These are phyloP conservation scores for Champsocephalus esox DNA, from an alignment of 2,797 vertebrate genomes.

Conservation along the genomic window DNA sequence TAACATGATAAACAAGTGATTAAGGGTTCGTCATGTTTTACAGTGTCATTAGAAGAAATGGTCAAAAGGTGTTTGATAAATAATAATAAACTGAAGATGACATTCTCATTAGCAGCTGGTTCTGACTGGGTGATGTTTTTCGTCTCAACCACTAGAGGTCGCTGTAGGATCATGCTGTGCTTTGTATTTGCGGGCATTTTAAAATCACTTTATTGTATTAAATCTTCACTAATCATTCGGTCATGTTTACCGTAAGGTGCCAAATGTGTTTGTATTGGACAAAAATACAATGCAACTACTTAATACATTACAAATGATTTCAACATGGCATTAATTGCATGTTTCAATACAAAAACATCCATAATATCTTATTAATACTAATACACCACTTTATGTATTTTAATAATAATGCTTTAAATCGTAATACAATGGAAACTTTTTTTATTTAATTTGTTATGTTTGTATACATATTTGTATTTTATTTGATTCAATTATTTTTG, in stretches of 20 bases:
- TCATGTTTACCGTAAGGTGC: too few relatives aligned
- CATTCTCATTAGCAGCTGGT: not conserved
- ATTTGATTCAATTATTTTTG: too few relatives aligned
- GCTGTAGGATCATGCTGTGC: constrained; percentile 17
- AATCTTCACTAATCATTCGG: not conserved
- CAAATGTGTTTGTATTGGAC: not conserved
- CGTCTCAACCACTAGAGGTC: constrained; percentile 55
- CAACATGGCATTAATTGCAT: not conserved
- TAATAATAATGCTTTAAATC: not conserved
- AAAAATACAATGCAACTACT: not conserved
- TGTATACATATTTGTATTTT: too few relatives aligned
- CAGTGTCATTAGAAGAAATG: too few relatives aligned
- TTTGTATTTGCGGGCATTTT: not conserved
- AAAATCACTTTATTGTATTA: not conserved
- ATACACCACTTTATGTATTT: not conserved
- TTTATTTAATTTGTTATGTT: too few relatives aligned
- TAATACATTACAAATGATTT: not conserved
- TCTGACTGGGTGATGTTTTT: not conserved
- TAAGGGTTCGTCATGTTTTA: too few relatives aligned
- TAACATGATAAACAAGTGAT: too few relatives aligned
- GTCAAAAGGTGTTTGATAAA: too few relatives aligned
- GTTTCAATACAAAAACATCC: too few relatives aligned
- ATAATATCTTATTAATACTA: not conserved
- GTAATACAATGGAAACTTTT: too few relatives aligned
- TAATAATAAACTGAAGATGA: not conserved